Conservation (phyloP, 2,797 vertebrate genomes). For the Sternotherus odoratus region DNA sequence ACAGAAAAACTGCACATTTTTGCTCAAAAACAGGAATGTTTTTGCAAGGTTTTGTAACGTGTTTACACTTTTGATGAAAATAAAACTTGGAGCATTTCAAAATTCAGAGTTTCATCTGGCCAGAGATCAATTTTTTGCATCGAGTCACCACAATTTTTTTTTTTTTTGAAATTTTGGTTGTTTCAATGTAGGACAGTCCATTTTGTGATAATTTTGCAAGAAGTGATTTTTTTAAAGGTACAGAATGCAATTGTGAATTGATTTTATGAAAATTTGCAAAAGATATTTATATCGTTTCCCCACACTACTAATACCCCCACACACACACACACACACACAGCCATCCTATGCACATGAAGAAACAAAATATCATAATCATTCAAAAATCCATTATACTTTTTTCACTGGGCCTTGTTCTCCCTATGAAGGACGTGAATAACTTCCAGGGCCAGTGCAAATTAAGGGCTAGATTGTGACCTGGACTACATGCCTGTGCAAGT, state of each 20-base stretch:
- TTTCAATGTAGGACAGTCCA: neutral
- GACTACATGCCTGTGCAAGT: neutral
- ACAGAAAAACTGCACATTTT: neutral
- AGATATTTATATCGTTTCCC: neutral
- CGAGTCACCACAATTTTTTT: too few relatives aligned
- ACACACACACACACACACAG: accelerated
- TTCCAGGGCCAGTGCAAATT: neutral
- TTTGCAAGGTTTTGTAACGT: neutral
- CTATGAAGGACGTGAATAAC: neutral
- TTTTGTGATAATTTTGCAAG: neutral
- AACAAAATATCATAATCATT: neutral
- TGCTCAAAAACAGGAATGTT: neutral
- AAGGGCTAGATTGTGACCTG: neutral
- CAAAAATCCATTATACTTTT: neutral
- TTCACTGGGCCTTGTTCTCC: neutral
- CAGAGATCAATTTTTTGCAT: neutral
- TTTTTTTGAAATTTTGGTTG: neutral
- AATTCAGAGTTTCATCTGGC: neutral
- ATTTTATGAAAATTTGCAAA: neutral
- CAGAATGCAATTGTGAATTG: neutral
- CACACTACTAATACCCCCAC: neutral
- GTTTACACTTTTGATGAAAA: neutral
- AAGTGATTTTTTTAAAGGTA: neutral
- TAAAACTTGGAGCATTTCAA: neutral
- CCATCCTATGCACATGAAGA: neutral